These are phyloP conservation scores for Aphis craccivora DNA, from an alignment of 1,140 invertebrate genomes.

Conservation along the genomic window DNA sequence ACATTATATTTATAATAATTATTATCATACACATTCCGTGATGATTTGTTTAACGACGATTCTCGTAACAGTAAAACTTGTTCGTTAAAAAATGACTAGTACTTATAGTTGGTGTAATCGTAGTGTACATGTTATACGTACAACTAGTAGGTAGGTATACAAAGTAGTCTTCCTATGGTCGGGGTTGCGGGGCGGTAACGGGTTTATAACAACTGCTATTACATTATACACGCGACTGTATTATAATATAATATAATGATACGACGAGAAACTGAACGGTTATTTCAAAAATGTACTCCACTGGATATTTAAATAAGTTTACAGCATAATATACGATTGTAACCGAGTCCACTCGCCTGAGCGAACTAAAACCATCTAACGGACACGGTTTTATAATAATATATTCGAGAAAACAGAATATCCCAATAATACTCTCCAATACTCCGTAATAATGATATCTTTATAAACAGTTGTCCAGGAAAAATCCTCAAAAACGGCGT, in stretches of 20 bases:
- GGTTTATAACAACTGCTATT: conserved; percentile 14
- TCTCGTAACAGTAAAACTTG: conserved; percentile 38
- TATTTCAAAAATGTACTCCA: background rate
- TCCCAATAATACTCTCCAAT: background rate
- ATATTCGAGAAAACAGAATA: background rate
- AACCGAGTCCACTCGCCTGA: background rate
- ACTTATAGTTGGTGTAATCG: background rate
- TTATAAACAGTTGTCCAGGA: background rate
- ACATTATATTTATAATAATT: background rate
- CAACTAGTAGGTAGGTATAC: background rate
- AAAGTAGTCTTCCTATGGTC: background rate
- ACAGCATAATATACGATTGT: background rate
- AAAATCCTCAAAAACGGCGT: background rate
- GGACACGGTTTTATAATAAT: background rate
- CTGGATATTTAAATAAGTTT: background rate
- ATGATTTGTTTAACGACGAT: background rate
- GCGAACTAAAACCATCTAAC: background rate
- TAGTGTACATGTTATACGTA: background rate
- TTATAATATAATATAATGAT: background rate
- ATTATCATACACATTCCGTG: background rate
- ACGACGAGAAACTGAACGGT: background rate
- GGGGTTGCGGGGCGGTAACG: background rate
- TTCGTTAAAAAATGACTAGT: background rate
- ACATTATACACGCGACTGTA: background rate
- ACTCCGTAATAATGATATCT: background rate